A percentile compares a stretch with the other conserved stretches of the same genome.
phyloP scores from a whole-genome alignment of 2,113 vertebrate species.

The Thunnus maccoyii region DNA sequence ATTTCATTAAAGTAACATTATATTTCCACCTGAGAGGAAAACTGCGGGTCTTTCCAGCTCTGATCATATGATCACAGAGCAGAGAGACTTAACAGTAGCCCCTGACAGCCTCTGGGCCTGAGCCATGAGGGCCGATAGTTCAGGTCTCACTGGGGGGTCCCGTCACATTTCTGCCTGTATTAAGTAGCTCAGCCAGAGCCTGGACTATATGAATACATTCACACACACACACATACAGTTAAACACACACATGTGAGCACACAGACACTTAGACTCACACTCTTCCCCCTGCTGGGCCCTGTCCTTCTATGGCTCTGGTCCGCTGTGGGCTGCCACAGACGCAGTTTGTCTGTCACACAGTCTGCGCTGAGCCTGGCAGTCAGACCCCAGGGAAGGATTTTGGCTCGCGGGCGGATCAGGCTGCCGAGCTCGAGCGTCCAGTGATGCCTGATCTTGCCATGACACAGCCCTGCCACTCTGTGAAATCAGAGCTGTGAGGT shows the following conservation, averaged over 20 bases:
- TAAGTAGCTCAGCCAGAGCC: conserved; percentile 60
- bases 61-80: conserved; percentile 61
- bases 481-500: conserved; percentile 62
- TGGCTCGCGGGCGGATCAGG: conserved; percentile 55
- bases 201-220: conserved; percentile 40
- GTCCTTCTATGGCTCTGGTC: conserved; percentile 36
- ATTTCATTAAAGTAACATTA: background rate
- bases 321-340: conserved; percentile 53
- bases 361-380: conserved; percentile 57
- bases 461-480: conserved; percentile 51
- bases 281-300: conserved; percentile 39
- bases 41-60: conserved; percentile 35
- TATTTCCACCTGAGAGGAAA: conserved; percentile 47
- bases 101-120: conserved; percentile 63
- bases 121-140: conserved; percentile 64
- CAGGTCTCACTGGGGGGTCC: conserved; percentile 74
- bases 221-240: conserved; percentile 9
- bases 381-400: conserved; percentile 57
- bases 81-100: conserved; percentile 48
- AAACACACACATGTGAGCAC: conserved; percentile 4
- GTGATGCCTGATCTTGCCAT: conserved; percentile 54
- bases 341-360: conserved; percentile 70
- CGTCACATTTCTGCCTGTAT: conserved; percentile 60
- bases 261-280: conserved; percentile 15
- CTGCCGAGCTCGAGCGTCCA: conserved; percentile 50